phyloP scores from a whole-genome alignment of 2,888 invertebrate species.

The Erebia epiphron region DNA sequence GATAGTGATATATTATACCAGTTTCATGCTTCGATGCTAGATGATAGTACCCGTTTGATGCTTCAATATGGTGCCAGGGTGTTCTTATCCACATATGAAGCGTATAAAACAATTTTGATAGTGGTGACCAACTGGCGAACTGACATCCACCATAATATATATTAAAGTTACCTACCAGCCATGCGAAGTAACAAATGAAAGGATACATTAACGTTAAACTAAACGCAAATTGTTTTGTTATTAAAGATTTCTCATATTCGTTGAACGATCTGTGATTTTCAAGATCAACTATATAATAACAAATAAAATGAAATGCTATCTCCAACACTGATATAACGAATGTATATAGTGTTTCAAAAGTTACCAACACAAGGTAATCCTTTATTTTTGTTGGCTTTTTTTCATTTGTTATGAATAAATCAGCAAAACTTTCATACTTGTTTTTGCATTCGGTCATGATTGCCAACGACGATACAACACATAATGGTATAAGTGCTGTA shows the following conservation, averaged over 20 bases:
- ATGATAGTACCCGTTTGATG: no score
- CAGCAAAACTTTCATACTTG: slow-evolving; percentile 11
- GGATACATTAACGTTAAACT: slow-evolving; percentile 60
- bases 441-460: neutral
- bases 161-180: slow-evolving; percentile 52
- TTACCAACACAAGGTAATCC: slow-evolving; percentile 20
- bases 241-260: slow-evolving; percentile 56
- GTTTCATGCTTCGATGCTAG: no score
- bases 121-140: neutral
- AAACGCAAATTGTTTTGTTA: slow-evolving; percentile 58
- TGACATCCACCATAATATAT: neutral
- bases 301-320: slow-evolving; percentile 17
- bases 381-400: slow-evolving; percentile 1
- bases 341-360: slow-evolving; percentile 19
- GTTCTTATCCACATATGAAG: neutral
- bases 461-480: slow-evolving; percentile 3
- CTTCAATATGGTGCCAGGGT: neutral
- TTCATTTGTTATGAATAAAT: neutral
- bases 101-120: neutral
- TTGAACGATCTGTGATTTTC: slow-evolving; percentile 62
- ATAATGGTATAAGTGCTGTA: slow-evolving; percentile 5
- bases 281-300: slow-evolving; percentile 50
- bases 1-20: no score
- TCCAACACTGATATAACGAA: slow-evolving; percentile 5
- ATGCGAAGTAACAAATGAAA: slow-evolving; percentile 57